Evolutionary conservation across 2,888 invertebrate genomes (phyloP).

Genomic region (Ametastegia equiseti): DNA sequence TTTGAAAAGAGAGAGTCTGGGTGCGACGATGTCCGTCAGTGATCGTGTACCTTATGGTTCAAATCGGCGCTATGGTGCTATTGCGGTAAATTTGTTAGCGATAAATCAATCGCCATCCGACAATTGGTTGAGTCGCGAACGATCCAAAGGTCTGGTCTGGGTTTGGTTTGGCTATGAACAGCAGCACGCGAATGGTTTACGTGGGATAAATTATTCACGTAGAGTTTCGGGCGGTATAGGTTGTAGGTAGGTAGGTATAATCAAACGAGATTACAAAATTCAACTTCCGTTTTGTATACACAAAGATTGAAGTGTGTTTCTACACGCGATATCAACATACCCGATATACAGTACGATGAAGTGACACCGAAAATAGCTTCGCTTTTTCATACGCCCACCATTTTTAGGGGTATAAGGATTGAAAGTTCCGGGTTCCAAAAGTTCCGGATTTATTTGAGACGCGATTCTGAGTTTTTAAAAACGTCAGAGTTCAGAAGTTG

Average conservation of each 20-base stretch:
- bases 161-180: neutral
- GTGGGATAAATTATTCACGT: conserved; percentile 29
- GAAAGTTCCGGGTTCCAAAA: too few species aligned
- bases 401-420: too few species aligned
- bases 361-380: too few species aligned
- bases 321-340: conserved; percentile 8
- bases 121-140: conserved; percentile 10
- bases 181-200: neutral
- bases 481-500: too few species aligned
- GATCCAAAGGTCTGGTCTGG: neutral
- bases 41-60: neutral
- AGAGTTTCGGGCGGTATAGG: conserved; percentile 7
- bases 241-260: neutral
- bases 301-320: neutral
- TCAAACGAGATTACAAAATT: conserved; percentile 42
- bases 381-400: too few species aligned
- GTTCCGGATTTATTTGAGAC: too few species aligned
- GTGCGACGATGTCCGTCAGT: neutral
- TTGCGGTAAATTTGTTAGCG: neutral
- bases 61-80: neutral
- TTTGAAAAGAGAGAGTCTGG: neutral
- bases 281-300: conserved; percentile 16
- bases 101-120: conserved; percentile 29
- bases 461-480: too few species aligned
- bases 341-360: neutral